These are phyloP conservation scores for Dendrolimus kikuchii DNA, from an alignment of 1,140 invertebrate genomes.

Conservation along the genomic window DNA sequence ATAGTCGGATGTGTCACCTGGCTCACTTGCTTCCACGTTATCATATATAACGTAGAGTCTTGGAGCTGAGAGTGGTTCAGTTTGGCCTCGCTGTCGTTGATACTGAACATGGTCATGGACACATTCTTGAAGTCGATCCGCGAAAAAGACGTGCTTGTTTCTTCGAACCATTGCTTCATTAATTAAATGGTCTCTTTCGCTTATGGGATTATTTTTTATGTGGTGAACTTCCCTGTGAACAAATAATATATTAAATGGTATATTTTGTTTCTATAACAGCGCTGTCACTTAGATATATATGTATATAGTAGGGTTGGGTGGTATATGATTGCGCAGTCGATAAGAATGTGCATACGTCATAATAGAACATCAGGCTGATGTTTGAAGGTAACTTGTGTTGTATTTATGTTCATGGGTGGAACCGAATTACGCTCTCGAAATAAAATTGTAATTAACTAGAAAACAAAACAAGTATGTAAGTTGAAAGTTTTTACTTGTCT, in stretches of 20 bases:
- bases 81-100: constrained; percentile 30
- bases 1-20: constrained; percentile 75
- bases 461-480: too few species aligned
- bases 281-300: too few species aligned
- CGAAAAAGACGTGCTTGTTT: constrained; percentile 75
- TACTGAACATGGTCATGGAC: constrained; percentile 71
- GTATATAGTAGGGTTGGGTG: too few species aligned
- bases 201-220: constrained; percentile 61
- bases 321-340: too few species aligned
- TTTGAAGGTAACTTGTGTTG: too few species aligned
- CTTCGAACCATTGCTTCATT: constrained; percentile 70
- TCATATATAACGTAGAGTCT: constrained; percentile 81
- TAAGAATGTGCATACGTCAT: too few species aligned
- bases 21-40: constrained; percentile 81
- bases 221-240: constrained; percentile 54
- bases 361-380: too few species aligned
- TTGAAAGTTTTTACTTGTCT: too few species aligned
- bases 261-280: background rate
- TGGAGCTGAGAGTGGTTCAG: constrained; percentile 76
- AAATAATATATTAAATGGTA: constrained; percentile 8
- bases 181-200: constrained; percentile 52
- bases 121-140: constrained; percentile 76
- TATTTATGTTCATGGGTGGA: too few species aligned
- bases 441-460: too few species aligned
- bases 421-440: too few species aligned